Conservation (phyloP, 2,113 vertebrate species). For the Nannobrachium achirus region DNA sequence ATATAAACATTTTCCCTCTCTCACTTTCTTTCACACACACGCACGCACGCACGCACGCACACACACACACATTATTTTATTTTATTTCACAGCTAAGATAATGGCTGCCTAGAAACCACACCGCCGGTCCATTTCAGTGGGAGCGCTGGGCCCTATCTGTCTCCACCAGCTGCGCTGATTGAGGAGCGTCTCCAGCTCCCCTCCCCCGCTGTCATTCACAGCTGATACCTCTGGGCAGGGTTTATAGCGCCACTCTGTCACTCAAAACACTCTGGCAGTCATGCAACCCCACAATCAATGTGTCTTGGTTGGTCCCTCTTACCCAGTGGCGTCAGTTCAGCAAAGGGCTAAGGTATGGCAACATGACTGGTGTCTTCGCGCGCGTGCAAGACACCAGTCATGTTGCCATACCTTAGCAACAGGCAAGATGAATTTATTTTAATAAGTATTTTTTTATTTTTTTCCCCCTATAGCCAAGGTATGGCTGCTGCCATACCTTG, state of each 20-base stretch:
- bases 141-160: slow-evolving; percentile 31
- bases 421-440: no score
- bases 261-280: slow-evolving; percentile 61
- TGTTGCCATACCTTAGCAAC: no score
- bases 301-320: slow-evolving; percentile 50
- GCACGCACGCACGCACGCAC: background rate
- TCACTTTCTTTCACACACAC: background rate
- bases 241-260: slow-evolving; percentile 66
- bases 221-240: slow-evolving; percentile 68
- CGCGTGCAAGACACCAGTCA: no score
- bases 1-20: no score
- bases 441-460: no score
- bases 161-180: slow-evolving; percentile 58
- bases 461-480: no score
- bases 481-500: no score
- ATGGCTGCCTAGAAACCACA: slow-evolving; percentile 19
- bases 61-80: background rate
- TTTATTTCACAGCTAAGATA: background rate
- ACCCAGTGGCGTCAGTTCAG: no score
- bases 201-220: slow-evolving; percentile 71
- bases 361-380: no score
- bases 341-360: no score
- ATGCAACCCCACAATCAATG: slow-evolving; percentile 61
- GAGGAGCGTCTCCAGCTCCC: slow-evolving; percentile 63
- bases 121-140: slow-evolving; percentile 34